Percentiles rank a stretch among this genome's conserved stretches.
Conservation (phyloP, 2,888 invertebrate genomes). For the Thymelicus sylvestris region DNA sequence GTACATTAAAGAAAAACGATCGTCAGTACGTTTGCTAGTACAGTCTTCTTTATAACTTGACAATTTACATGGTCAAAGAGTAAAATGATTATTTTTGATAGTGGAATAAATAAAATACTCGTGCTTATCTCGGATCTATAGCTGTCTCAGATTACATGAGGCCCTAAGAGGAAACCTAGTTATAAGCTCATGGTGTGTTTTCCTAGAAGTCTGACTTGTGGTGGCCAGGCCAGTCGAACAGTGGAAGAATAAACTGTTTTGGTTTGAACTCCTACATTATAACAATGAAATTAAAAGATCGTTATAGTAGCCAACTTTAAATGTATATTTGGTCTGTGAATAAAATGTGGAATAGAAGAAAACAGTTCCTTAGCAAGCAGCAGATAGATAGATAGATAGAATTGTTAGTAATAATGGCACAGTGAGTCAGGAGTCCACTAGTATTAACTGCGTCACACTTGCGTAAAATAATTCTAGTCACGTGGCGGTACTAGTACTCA, state of each 20-base stretch:
- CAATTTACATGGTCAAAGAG: neutral
- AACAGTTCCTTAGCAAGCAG: conserved; percentile 1
- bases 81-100: neutral
- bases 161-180: conserved; percentile 23
- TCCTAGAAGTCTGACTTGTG: conserved; percentile 29
- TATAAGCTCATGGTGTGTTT: conserved; percentile 25
- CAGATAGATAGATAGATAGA: conserved; percentile 5
- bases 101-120: neutral
- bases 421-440: conserved; percentile 30
- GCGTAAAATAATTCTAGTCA: conserved; percentile 28
- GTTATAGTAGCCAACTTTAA: too few relatives aligned
- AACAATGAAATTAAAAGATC: neutral
- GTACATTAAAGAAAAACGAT: neutral
- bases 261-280: neutral
- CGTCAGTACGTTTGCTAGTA: too few relatives aligned
- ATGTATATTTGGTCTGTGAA: too few relatives aligned
- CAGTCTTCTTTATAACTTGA: neutral
- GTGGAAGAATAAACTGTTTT: conserved; percentile 20
- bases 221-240: conserved; percentile 21
- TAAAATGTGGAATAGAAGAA: neutral
- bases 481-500: conserved; percentile 20
- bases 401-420: conserved; percentile 10
- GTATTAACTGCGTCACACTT: conserved; percentile 31
- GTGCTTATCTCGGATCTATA: neutral
- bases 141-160: conserved; percentile 21